Percentiles rank a stretch among this genome's conserved stretches.
Conservation (phyloP, 2,888 invertebrate genomes). For the Platypus cylindrus region DNA sequence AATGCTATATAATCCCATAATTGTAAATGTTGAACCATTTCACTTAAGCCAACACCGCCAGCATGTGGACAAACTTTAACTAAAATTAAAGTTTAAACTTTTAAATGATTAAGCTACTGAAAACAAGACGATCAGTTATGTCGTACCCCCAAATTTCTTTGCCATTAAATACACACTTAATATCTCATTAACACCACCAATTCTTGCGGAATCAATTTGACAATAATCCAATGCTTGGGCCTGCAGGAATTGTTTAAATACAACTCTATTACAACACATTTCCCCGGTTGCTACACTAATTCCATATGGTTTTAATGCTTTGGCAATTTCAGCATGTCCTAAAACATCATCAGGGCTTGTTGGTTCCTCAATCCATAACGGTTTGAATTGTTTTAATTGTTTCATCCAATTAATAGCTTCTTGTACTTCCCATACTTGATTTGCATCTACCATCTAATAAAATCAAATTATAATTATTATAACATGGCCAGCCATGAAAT, state of each 20-base stretch:
- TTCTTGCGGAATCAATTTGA: slow-evolving; percentile 80
- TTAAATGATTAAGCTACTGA: neutral
- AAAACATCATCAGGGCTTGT: slow-evolving; percentile 83
- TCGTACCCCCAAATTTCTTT: slow-evolving; percentile 60
- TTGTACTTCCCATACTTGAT: slow-evolving; percentile 78
- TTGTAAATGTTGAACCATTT: slow-evolving; percentile 87
- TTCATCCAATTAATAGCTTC: slow-evolving; percentile 82
- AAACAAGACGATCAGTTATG: neutral
- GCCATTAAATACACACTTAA: slow-evolving; percentile 83
- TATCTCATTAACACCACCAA: slow-evolving; percentile 82
- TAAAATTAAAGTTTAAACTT: slow-evolving; percentile 28
- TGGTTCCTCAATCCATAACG: slow-evolving; percentile 86
- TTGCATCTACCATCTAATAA: slow-evolving; percentile 70
- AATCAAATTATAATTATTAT: neutral
- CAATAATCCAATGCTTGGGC: slow-evolving; percentile 71
- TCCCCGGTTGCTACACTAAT: slow-evolving; percentile 87
- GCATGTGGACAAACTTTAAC: slow-evolving; percentile 91
- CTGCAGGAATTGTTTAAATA: slow-evolving; percentile 85
- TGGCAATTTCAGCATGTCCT: slow-evolving; percentile 71
- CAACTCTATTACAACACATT: slow-evolving; percentile 81
- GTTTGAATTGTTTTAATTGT: slow-evolving; percentile 56
- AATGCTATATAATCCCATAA: slow-evolving; percentile 75
- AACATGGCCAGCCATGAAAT: no score
- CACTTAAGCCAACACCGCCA: slow-evolving; percentile 88
- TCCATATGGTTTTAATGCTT: slow-evolving; percentile 56